Evolutionary conservation across 1,140 invertebrate genomes (phyloP).

Genomic region (Globodera rostochiensis): DNA sequence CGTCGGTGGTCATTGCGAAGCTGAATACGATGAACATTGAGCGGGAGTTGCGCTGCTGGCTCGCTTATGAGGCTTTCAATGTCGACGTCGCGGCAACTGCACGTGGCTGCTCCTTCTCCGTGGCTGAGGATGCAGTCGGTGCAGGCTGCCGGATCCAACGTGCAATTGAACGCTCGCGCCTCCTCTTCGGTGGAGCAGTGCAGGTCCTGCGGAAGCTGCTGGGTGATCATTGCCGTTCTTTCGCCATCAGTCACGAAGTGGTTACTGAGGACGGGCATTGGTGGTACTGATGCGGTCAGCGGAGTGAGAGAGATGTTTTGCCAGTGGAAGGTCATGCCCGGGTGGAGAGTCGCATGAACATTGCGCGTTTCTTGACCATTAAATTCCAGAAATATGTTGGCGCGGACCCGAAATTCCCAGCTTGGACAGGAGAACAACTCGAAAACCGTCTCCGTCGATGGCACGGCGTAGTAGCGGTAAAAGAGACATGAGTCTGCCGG

Average conservation of each 20-base stretch:
- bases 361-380: background rate
- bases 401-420: background rate
- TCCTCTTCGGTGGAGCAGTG: constrained; percentile 4
- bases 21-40: background rate
- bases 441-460: background rate
- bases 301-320: constrained; percentile 13
- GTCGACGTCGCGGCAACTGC: background rate
- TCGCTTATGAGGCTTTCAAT: background rate
- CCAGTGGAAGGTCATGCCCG: constrained; percentile 14
- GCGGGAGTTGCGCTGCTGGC: background rate
- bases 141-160: background rate
- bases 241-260: background rate
- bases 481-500: constrained; percentile 6
- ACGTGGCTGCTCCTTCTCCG: background rate
- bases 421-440: background rate
- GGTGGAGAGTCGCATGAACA: background rate
- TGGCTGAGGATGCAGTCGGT: background rate
- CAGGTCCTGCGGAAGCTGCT: background rate
- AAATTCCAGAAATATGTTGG: background rate
- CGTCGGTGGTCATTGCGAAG: background rate
- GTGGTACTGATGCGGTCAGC: background rate
- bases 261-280: background rate
- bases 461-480: background rate
- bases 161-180: constrained; percentile 5
- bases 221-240: background rate